Evolutionary conservation across 2,888 invertebrate species (phyloP).

Genomic region (Clepsis dumicolana): DNA sequence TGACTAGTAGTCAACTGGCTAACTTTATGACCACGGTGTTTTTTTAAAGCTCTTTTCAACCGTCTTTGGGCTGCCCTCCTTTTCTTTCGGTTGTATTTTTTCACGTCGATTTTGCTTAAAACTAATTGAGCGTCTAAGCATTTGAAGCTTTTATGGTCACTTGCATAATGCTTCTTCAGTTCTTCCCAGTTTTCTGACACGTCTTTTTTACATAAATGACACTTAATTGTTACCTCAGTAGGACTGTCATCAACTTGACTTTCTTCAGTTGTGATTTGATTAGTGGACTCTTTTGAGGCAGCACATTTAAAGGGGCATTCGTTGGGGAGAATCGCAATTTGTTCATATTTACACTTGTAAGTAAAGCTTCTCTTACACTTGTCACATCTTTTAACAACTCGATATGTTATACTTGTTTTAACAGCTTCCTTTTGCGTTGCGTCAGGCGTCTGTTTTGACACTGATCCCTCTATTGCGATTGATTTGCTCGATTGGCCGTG

Average conservation of each 20-base stretch:
- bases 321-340: slow-evolving; percentile 65
- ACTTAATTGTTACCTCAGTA: slow-evolving; percentile 53
- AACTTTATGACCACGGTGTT: not conserved
- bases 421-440: slow-evolving; percentile 23
- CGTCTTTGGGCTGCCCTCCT: slow-evolving; percentile 44
- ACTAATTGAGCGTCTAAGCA: slow-evolving; percentile 69
- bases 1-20: not conserved
- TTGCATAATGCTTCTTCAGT: slow-evolving; percentile 71
- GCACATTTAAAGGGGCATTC: slow-evolving; percentile 73
- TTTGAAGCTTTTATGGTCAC: slow-evolving; percentile 63
- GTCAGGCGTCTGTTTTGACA: not conserved
- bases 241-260: slow-evolving; percentile 35
- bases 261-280: slow-evolving; percentile 38
- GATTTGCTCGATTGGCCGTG: slow-evolving; percentile 53
- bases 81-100: slow-evolving; percentile 49
- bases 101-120: slow-evolving; percentile 59
- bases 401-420: slow-evolving; percentile 52
- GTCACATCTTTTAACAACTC: slow-evolving; percentile 70
- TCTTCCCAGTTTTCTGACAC: slow-evolving; percentile 67
- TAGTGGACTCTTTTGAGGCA: slow-evolving; percentile 46
- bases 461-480: not conserved
- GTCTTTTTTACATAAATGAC: slow-evolving; percentile 66
- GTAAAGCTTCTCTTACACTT: slow-evolving; percentile 69
- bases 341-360: slow-evolving; percentile 68
- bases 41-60: slow-evolving; percentile 19